A percentile compares a stretch with the other conserved stretches of the same genome.
Evolutionary conservation across 2,888 invertebrate genomes (phyloP).

Genomic region (Thysanoteuthis rhombus): DNA sequence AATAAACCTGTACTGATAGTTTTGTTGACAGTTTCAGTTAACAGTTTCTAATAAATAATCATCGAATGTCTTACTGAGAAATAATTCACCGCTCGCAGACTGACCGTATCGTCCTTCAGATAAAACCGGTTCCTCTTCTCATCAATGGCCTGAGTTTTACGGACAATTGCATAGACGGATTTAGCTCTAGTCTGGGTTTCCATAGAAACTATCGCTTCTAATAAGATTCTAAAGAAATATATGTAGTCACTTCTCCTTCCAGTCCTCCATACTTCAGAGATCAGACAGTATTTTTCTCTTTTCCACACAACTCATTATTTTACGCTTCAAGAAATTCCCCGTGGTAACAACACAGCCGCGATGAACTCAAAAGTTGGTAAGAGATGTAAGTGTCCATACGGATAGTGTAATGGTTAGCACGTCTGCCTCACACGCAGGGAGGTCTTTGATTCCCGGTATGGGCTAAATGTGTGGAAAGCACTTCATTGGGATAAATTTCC

Average conservation of each 20-base stretch:
- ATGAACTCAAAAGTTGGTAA: neutral
- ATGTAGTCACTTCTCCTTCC: neutral
- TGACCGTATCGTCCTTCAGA: neutral
- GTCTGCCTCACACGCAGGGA: no score
- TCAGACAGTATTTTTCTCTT: neutral
- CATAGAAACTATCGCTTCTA: neutral
- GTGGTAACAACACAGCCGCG: neutral
- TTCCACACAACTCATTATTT: neutral
- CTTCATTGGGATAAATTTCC: no score
- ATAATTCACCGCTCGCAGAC: neutral
- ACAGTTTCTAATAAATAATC: neutral
- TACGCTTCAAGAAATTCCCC: neutral
- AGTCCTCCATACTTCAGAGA: neutral
- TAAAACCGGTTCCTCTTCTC: neutral
- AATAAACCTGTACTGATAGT: no score
- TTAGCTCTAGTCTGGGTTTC: neutral
- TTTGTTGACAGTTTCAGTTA: no score
- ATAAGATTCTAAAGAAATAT: neutral
- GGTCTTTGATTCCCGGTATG: no score
- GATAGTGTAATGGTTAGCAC: no score
- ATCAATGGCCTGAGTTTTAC: neutral
- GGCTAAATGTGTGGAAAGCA: no score
- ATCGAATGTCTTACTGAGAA: neutral
- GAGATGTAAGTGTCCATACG: neutral
- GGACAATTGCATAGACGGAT: neutral